Base-by-base conservation (phyloP, 2,113 vertebrate genomes). In the Phaethornis superciliosus region DNA sequence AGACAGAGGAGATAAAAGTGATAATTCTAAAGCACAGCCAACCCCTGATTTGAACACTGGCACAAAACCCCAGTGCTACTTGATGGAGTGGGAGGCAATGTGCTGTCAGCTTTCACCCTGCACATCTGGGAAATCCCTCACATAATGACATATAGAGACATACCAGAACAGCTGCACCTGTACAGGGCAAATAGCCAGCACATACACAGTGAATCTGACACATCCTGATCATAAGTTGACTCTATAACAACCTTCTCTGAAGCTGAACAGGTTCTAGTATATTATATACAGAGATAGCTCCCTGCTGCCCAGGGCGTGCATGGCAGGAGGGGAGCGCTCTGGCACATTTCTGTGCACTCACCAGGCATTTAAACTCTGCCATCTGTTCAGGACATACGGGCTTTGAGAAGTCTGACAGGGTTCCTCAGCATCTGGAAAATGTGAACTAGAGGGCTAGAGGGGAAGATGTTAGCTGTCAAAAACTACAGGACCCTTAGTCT, bases 271-370 rank as follows among this genome's bases (percentile, higher is more conserved):
- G 67, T 51, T 91, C 21, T 32, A 13, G 17, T 9, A 26, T 7
- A 8, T 28, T 33, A 2, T 20, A 4, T 10, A 0, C 22, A 13
- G 46, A 77, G 27, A n/a, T 3, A 24, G 27, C 30, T 85, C 15
- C 23, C 6, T 0, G 0, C 62, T 15, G 67, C n/a, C 4, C 35
- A 1, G 16, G 27, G 22, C 1, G 0, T 2, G 24, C 8, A 0
- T 8, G 35, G 58, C 12, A 8, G 40, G 68, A 28, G 0, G 0
- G 37, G 35, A 77, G 22, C 4, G 6, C 33, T 72, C 78, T 35
- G 71, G 51, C 82, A 42, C 35, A 0, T 35, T 85, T 56, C 71
- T 55, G 58, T 4, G 28, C 79, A 49, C n/a, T 44, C 35, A 5
- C 54, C 15, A 81, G 75, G n/a, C 58, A 28, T 54, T 69, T 80